Percentiles rank a stretch among this genome's conserved stretches.
Conservation (phyloP, 2,797 vertebrate species). For the Varecia variegata region DNA sequence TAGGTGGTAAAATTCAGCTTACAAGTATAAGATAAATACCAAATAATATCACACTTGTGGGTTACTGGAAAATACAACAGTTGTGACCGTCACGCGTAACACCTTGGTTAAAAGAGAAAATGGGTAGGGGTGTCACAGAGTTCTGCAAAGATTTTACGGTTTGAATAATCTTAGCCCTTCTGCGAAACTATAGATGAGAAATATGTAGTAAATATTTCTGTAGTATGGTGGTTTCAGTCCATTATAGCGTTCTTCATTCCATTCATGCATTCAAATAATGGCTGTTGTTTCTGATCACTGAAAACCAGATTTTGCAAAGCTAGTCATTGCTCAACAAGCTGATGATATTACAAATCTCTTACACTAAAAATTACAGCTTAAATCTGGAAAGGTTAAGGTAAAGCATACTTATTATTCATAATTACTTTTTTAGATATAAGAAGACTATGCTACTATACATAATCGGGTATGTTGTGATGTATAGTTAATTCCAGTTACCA, state of each 20-base stretch:
- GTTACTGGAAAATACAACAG: neutral
- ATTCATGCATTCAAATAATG: neutral
- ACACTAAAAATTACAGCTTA: neutral
- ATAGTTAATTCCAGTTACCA: neutral
- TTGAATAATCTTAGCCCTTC: neutral
- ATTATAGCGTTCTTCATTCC: neutral
- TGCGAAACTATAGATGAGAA: neutral
- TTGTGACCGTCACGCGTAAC: neutral
- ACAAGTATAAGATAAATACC: neutral
- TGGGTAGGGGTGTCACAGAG: neutral
- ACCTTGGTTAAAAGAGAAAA: neutral
- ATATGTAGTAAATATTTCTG: neutral
- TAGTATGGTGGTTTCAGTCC: neutral
- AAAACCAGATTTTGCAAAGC: neutral
- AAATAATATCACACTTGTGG: neutral
- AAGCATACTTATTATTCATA: neutral
- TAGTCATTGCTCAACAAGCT: neutral
- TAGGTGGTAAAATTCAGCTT: conserved; percentile 14
- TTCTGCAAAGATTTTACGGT: neutral
- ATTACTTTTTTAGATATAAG: neutral
- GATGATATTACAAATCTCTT: neutral
- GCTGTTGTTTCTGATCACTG: neutral
- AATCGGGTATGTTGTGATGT: neutral
- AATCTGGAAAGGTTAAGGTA: neutral
- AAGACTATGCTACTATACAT: neutral